Base-by-base conservation (phyloP, 1,140 invertebrate genomes). In the Pollicipes pollicipes region DNA sequence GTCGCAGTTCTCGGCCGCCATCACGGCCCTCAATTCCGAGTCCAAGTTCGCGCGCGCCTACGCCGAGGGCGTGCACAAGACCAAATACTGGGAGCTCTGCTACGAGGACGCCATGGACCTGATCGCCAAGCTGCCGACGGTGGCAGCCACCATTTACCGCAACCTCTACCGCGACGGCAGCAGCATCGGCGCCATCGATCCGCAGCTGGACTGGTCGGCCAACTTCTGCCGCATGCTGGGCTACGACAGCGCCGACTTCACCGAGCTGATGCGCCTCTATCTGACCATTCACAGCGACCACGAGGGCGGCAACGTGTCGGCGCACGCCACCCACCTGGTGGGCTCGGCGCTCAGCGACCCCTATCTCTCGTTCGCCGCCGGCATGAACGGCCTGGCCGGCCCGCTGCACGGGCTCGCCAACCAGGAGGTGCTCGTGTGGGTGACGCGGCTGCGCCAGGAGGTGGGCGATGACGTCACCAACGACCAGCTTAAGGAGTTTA, bases 101-200 rank as follows among this genome's bases (percentile, higher is more conserved):
- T 97, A 93, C 80, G 94, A 98, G 82, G 95, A 98, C 80, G 85
- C 91, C 28, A 95, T 98, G 90, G 91, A 97, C 81, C 81, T 98
- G 74, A 95, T 98, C 78, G 95, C 95, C 45, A 98, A 98, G 80
- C 80, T 98, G 74, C 93, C 94, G 0, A 92, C 93, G 29, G 87
- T 98, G 28, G 94, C 95, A 17, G 93, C 95, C 1, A 92, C 92
- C 4, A 97, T 98, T 73, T 98, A 98, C 80, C 85, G 89, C 75
- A 95, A 95, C 78, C 83, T 91, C 29, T 95, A 91, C 81, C 84
- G 87, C 73, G 89, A 91, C 76, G 75, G 75, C 58, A 90, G 90
- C 75, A 86, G 88, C 29, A 88, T 95, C 70, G 89, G 89, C 27
- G 87, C 91, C 0, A 93, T 97, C 75, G 92, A 97, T 77, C 83